These are phyloP conservation scores for Irena cyanogastra DNA, from an alignment of 2,113 vertebrate species.

Conservation along the genomic window DNA sequence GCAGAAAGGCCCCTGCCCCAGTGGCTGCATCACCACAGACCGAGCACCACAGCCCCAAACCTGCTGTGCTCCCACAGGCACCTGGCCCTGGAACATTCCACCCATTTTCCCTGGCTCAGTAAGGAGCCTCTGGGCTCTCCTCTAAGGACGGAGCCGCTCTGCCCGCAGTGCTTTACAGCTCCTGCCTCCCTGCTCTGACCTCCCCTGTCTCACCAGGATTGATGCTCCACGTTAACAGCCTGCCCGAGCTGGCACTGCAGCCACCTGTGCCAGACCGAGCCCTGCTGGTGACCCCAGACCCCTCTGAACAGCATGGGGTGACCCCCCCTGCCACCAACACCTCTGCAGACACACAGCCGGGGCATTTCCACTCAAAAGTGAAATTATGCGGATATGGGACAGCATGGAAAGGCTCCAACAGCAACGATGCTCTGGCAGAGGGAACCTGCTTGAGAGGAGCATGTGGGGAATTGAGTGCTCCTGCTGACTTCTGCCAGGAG, in stretches of 20 bases:
- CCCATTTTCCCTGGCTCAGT: background rate
- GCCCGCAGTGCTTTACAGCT: slow-evolving; percentile 72
- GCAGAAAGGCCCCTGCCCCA: accelerated
- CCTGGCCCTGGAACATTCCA: accelerated
- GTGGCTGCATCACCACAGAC: accelerated
- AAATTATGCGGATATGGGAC: accelerated
- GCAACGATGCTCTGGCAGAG: accelerated
- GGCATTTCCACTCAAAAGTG: background rate
- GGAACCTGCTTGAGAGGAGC: background rate
- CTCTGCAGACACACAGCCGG: accelerated
- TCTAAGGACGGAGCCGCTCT: slow-evolving; percentile 55
- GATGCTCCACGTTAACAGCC: slow-evolving; percentile 49
- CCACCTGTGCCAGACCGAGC: background rate
- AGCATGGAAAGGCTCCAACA: background rate
- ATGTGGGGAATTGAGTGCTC: accelerated
- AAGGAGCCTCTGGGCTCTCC: slow-evolving; percentile 57
- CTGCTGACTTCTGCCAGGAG: background rate
- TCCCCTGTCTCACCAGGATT: slow-evolving; percentile 74
- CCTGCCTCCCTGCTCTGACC: slow-evolving; percentile 77
- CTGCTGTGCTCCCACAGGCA: accelerated
- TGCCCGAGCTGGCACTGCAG: background rate
- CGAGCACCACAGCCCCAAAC: background rate
- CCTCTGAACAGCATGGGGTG: accelerated
- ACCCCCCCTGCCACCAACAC: background rate
- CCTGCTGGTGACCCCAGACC: background rate